Conservation (phyloP, 2,797 vertebrate species). For the Cossypha niveicapilla region DNA sequence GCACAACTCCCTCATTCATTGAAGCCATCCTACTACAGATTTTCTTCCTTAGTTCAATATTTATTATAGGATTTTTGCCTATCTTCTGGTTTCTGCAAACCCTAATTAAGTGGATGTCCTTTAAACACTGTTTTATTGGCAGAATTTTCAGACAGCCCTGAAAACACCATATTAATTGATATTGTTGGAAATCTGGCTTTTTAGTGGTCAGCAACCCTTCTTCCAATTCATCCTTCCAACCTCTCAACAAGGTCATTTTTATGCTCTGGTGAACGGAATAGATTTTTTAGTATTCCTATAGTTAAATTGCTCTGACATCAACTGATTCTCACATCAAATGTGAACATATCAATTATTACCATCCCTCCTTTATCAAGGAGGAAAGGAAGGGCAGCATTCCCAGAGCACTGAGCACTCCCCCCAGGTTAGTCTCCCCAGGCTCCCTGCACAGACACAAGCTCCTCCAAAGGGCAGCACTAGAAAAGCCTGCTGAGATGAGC, state of each 20-base stretch:
- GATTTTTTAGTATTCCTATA: not conserved
- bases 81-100: not conserved
- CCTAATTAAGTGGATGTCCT: not conserved
- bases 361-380: not conserved
- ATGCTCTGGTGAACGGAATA: not conserved
- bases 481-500: slow-evolving; percentile 26
- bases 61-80: not conserved
- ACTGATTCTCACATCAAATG: not conserved
- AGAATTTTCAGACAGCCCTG: not conserved
- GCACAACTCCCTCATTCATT: not conserved
- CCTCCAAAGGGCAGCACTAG: slow-evolving; percentile 11
- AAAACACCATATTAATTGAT: not conserved
- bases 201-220: not conserved
- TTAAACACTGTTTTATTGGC: not conserved
- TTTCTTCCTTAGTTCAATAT: not conserved
- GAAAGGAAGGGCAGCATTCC: not conserved
- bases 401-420: not conserved
- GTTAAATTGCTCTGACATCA: not conserved
- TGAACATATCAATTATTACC: not conserved
- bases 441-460: not conserved
- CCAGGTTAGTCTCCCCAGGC: not conserved
- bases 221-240: not conserved
- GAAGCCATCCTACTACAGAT: not conserved
- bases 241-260: not conserved
- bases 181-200: not conserved